phyloP scores from a whole-genome alignment of 2,888 invertebrate genomes.

The Megamerina dolium region DNA sequence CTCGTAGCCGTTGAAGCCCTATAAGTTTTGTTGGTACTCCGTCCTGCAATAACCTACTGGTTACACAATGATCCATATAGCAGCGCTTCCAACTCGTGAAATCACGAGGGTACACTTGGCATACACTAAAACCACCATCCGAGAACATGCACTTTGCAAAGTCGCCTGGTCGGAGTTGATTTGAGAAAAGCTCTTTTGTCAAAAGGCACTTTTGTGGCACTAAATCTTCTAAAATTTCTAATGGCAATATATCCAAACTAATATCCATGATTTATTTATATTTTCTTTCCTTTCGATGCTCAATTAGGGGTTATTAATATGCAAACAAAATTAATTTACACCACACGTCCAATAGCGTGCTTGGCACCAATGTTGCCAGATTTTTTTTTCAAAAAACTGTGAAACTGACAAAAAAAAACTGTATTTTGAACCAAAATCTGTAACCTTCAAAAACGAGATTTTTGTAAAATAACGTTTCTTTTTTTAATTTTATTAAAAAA shows the following conservation, averaged over 20 bases:
- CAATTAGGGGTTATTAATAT: too few relatives aligned
- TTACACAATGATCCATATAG: slow-evolving; percentile 27
- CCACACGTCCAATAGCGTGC: too few relatives aligned
- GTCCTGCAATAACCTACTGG: neutral
- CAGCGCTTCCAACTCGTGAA: slow-evolving; percentile 22
- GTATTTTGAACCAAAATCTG: too few relatives aligned
- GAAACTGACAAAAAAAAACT: too few relatives aligned
- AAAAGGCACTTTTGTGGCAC: slow-evolving; percentile 26
- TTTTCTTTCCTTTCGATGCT: too few relatives aligned
- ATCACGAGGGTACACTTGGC: slow-evolving; percentile 25
- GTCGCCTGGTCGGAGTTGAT: slow-evolving; percentile 8
- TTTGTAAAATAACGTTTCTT: too few relatives aligned
- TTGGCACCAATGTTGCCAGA: too few relatives aligned
- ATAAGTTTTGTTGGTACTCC: neutral
- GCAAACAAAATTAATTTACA: too few relatives aligned
- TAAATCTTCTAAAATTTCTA: slow-evolving; percentile 24
- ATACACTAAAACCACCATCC: slow-evolving; percentile 23
- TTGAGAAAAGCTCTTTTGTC: slow-evolving; percentile 19
- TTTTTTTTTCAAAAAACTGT: too few relatives aligned
- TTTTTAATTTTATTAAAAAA: too few relatives aligned
- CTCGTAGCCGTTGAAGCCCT: neutral
- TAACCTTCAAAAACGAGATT: too few relatives aligned
- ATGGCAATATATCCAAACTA: slow-evolving; percentile 25
- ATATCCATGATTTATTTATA: slow-evolving; percentile 8
- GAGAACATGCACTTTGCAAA: slow-evolving; percentile 30